Percentiles rank a stretch among this genome's conserved stretches.
Conservation (phyloP, 2,888 invertebrate species). For the Amiota minor region DNA sequence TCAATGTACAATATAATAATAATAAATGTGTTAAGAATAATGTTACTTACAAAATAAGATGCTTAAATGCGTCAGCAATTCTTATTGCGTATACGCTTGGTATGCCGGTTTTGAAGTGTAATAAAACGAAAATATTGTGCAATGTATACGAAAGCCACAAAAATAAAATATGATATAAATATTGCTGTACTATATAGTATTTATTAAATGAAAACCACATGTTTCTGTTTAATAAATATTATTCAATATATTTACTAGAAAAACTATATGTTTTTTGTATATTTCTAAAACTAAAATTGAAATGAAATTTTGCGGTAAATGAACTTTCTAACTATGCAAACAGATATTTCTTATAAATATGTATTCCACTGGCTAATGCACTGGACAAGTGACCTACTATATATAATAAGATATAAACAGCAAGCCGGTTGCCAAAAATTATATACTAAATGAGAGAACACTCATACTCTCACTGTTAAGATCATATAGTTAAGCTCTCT, state of each 20-base stretch:
- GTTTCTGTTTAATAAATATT: too few relatives aligned
- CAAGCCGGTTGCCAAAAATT: conserved; percentile 15
- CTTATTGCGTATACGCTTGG: conserved; percentile 19
- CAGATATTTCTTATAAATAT: background rate
- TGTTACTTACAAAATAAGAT: background rate
- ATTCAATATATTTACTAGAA: too few relatives aligned
- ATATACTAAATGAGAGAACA: background rate
- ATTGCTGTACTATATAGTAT: background rate
- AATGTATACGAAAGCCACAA: background rate
- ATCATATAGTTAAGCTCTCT: too few relatives aligned
- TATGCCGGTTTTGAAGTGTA: conserved; percentile 7
- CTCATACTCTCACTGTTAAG: too few relatives aligned
- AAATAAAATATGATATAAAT: background rate
- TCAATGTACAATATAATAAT: background rate
- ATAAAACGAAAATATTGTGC: background rate
- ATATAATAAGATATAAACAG: background rate
- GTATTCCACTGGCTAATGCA: background rate
- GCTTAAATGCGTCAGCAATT: background rate
- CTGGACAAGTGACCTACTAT: conserved; percentile 18
- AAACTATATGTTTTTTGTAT: too few relatives aligned
- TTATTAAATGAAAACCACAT: too few relatives aligned
- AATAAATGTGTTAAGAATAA: conserved; percentile 19
- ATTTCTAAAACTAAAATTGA: too few relatives aligned
- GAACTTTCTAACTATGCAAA: background rate
- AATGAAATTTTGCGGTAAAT: conserved; percentile 23